phyloP scores from a whole-genome alignment of 2,113 vertebrate species.

The Bungarus multicinctus region DNA sequence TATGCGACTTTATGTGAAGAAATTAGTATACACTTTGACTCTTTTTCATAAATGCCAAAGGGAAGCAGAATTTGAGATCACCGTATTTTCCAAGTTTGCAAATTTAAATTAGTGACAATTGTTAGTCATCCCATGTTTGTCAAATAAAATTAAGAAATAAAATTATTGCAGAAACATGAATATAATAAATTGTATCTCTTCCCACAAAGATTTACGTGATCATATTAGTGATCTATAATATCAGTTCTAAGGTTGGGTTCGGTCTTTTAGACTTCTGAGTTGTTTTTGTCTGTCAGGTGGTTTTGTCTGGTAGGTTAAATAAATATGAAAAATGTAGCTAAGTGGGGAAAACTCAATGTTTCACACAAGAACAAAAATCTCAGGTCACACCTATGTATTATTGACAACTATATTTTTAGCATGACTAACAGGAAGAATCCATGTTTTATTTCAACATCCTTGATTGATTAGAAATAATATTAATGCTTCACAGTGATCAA shows the following conservation, averaged over 20 bases:
- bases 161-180: slow-evolving; percentile 84
- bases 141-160: slow-evolving; percentile 79
- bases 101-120: slow-evolving; percentile 70
- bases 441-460: neutral
- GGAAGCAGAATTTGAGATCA: slow-evolving; percentile 50
- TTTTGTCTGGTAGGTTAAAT: slow-evolving; percentile 79
- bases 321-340: slow-evolving; percentile 65
- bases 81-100: slow-evolving; percentile 53
- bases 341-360: slow-evolving; percentile 35
- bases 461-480: neutral
- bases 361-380: slow-evolving; percentile 38
- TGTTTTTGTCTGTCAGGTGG: slow-evolving; percentile 75
- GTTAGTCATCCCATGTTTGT: slow-evolving; percentile 65
- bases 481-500: neutral
- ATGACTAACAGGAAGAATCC: neutral
- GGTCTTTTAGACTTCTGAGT: slow-evolving; percentile 76
- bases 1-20: neutral
- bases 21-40: slow-evolving; percentile 4
- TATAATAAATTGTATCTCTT: slow-evolving; percentile 75
- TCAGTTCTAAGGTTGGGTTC: slow-evolving; percentile 79
- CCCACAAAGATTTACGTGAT: slow-evolving; percentile 78
- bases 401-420: slow-evolving; percentile 23
- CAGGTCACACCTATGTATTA: slow-evolving; percentile 2
- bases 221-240: slow-evolving; percentile 83
- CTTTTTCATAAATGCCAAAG: slow-evolving; percentile 33